Evolutionary conservation across 2,797 vertebrate genomes (phyloP), one percentile per base, ranked within the genome.

Genomic region (Melanotaenia pygmaea): DNA sequence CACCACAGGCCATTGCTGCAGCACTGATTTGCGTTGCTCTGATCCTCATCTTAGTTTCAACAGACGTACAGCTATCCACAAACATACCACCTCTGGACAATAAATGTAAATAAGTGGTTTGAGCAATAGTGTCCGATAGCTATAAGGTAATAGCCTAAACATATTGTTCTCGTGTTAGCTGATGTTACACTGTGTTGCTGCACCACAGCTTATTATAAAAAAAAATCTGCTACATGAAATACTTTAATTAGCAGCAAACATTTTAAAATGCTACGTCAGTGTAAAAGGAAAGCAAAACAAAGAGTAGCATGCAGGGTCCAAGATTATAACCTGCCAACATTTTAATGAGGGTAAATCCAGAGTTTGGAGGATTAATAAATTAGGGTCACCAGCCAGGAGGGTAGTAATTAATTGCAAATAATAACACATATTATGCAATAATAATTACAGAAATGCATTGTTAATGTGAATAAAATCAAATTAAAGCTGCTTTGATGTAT

Each of bases 1-100:
- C 75, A 57, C 64, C n/a, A 81, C 83, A 89, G 86, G 74, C 83
- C 83, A 80, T 81, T 82, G 79, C 85, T 80, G 81, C 82, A 88
- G 83, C 82, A 40, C 67, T 28, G 62, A 57, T 84, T 67, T 64
- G 67, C 54, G 1, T 71, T 32, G 72, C 76, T 75, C 78, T 38
- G 67, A 85, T 66, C 76, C 40, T 22, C 66, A 60, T 68, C 65
- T 51, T 22, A 30, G 74, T 53, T 71, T 68, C 60, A 76, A 67
- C 51, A 76, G 45, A 69, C 32, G 60, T 35, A 71, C 66, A 40
- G 67, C 26, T 28, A 65, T 58, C 40, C 40, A 47, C 64, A 20
- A 43, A 11, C 71, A 76, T 12, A 51, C 20, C 1, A 20, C n/a
- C 64, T 32, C 24, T 61, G 59, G 34, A 64, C 24, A 37, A 30